A percentile compares a stretch with the other conserved stretches of the same genome.
These are phyloP conservation scores for Acronicta alni DNA, from an alignment of 2,888 invertebrate genomes.

Conservation along the genomic window DNA sequence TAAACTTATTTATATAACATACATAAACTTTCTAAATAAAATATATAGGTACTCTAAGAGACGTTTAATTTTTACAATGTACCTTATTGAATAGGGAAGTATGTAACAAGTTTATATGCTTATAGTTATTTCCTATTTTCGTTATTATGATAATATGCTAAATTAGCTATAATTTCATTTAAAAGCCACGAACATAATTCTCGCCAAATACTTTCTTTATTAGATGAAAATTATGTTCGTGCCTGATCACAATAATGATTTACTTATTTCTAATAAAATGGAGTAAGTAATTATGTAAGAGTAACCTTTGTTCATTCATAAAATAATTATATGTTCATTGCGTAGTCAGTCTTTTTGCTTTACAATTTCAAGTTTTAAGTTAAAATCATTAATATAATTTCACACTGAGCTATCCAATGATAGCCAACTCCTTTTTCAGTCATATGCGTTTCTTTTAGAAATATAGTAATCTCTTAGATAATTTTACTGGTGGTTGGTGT, in stretches of 20 bases:
- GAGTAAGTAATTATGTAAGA: not conserved
- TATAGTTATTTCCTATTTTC: not conserved
- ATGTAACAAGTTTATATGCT: not conserved
- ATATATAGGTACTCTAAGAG: not conserved
- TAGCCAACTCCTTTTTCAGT: too few relatives aligned
- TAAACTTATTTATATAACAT: not conserved
- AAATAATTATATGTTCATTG: constrained; percentile 3
- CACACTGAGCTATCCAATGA: too few relatives aligned
- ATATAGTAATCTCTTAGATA: too few relatives aligned
- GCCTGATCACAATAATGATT: not conserved
- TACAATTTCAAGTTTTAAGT: not conserved
- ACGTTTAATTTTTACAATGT: too few relatives aligned
- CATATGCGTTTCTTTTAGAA: too few relatives aligned
- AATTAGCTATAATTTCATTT: not conserved
- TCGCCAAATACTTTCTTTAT: too few relatives aligned
- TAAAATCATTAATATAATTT: too few relatives aligned
- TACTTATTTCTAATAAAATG: not conserved
- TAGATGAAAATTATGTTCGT: too few relatives aligned
- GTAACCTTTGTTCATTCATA: constrained; percentile 3
- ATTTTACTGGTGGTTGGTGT: too few relatives aligned
- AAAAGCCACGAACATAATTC: too few relatives aligned
- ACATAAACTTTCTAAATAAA: not conserved
- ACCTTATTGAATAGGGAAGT: not conserved
- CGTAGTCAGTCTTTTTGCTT: constrained; percentile 22
- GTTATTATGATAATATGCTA: not conserved